These are phyloP conservation scores for Shargacucullia verbasci DNA, from an alignment of 2,888 invertebrate species.

Conservation along the genomic window DNA sequence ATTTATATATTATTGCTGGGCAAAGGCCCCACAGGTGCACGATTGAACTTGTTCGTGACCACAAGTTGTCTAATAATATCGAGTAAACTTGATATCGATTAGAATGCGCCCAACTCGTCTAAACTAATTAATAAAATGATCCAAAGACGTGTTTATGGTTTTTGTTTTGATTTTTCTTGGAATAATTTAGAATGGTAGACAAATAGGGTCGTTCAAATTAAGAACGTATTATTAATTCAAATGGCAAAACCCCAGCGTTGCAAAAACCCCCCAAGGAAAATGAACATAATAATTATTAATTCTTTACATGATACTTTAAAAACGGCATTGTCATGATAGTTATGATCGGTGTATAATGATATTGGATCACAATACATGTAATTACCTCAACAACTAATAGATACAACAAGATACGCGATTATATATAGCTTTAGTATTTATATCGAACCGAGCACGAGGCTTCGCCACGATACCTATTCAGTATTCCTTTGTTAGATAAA, in stretches of 20 bases:
- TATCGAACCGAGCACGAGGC: too few species aligned
- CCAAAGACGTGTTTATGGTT: not conserved
- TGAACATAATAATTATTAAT: not conserved
- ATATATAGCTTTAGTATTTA: too few species aligned
- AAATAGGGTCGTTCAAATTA: not conserved
- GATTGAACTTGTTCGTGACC: conserved; percentile 38
- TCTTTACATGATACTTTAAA: not conserved
- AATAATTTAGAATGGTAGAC: not conserved
- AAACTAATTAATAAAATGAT: conserved; percentile 23
- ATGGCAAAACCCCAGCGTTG: too few species aligned
- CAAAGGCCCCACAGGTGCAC: conserved; percentile 43
- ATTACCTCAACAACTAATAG: not conserved
- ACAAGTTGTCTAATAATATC: conserved; percentile 26
- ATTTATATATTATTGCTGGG: conserved; percentile 39
- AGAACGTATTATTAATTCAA: not conserved
- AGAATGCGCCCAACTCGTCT: conserved; percentile 15
- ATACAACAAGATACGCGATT: not conserved
- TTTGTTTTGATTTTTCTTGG: conserved; percentile 10
- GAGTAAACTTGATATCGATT: conserved; percentile 29
- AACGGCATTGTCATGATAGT: conserved; percentile 9
- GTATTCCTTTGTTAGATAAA: too few species aligned
- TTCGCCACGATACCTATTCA: too few species aligned
- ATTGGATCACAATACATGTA: conserved; percentile 8
- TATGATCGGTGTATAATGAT: conserved; percentile 1
- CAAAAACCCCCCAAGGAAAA: not conserved